phyloP scores from a whole-genome alignment of 1,140 invertebrate genomes.

The Trichonephila clavata region DNA sequence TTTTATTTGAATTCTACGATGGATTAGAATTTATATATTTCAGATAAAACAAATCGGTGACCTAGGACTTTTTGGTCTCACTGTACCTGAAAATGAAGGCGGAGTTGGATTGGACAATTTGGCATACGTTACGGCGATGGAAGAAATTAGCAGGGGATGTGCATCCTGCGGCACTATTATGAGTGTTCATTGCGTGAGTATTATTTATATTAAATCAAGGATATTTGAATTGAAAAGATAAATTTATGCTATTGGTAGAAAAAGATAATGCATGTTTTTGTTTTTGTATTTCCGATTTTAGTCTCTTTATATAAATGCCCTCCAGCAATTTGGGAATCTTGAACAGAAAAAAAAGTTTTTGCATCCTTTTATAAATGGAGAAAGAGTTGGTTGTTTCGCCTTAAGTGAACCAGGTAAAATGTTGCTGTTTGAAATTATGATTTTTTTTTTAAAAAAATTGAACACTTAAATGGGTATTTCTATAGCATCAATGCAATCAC shows the following conservation, averaged over 20 bases:
- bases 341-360: slow-evolving; percentile 91
- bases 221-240: not conserved
- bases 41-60: slow-evolving; percentile 95
- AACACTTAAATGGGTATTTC: not conserved
- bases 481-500: not conserved
- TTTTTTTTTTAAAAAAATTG: too few relatives aligned
- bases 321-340: slow-evolving; percentile 89
- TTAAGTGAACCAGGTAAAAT: slow-evolving; percentile 88
- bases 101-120: slow-evolving; percentile 94
- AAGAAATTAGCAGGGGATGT: slow-evolving; percentile 91
- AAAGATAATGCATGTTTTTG: not conserved
- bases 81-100: slow-evolving; percentile 90
- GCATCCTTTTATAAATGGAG: slow-evolving; percentile 87
- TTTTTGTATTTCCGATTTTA: slow-evolving; percentile 76
- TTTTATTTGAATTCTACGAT: not conserved
- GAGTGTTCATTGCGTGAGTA: slow-evolving; percentile 89
- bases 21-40: not conserved
- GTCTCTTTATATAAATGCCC: slow-evolving; percentile 89
- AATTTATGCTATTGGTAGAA: not conserved
- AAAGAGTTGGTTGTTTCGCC: slow-evolving; percentile 88
- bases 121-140: slow-evolving; percentile 95
- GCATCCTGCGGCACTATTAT: slow-evolving; percentile 93
- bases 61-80: slow-evolving; percentile 92
- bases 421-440: too few relatives aligned
- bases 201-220: not conserved